Evolutionary conservation across 2,888 invertebrate genomes (phyloP).

Genomic region (Drosophila pegasa): DNA sequence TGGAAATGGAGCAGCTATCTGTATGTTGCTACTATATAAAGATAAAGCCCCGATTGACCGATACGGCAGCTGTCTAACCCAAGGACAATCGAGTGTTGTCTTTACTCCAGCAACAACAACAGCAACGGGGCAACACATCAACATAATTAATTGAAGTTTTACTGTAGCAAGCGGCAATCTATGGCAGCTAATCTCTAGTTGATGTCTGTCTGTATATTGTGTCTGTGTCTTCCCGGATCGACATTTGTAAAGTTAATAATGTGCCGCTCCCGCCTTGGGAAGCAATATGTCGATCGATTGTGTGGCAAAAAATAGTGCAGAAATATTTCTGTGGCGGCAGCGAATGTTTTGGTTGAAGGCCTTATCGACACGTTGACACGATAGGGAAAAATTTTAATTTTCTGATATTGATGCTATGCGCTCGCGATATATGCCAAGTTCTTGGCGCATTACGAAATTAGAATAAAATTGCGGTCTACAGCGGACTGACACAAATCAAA

Average conservation of each 20-base stretch:
- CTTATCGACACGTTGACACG: slow-evolving; percentile 67
- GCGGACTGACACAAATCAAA: slow-evolving; percentile 47
- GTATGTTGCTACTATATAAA: slow-evolving; percentile 1
- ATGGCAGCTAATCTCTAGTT: slow-evolving; percentile 49
- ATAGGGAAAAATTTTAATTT: slow-evolving; percentile 71
- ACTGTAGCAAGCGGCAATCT: slow-evolving; percentile 36
- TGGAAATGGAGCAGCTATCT: slow-evolving; percentile 41
- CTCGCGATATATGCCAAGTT: slow-evolving; percentile 66
- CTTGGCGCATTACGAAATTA: slow-evolving; percentile 64
- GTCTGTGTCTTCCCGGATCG: slow-evolving; percentile 5
- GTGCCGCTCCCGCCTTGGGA: slow-evolving; percentile 12
- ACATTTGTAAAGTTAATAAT: slow-evolving; percentile 44
- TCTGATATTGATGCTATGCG: slow-evolving; percentile 57
- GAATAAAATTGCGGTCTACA: slow-evolving; percentile 67
- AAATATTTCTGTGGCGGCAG: slow-evolving; percentile 35
- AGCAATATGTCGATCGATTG: slow-evolving; percentile 45
- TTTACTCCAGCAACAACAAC: slow-evolving; percentile 21
- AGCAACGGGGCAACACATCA: slow-evolving; percentile 11
- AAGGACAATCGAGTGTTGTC: slow-evolving; percentile 48
- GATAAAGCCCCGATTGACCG: slow-evolving; percentile 47
- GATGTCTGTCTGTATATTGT: slow-evolving; percentile 4
- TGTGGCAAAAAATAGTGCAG: slow-evolving; percentile 49
- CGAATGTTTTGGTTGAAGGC: slow-evolving; percentile 52
- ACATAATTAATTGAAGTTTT: slow-evolving; percentile 54
- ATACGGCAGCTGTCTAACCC: slow-evolving; percentile 34